These are phyloP conservation scores for Numida meleagris DNA, from an alignment of 2,113 vertebrate species.

Conservation along the genomic window DNA sequence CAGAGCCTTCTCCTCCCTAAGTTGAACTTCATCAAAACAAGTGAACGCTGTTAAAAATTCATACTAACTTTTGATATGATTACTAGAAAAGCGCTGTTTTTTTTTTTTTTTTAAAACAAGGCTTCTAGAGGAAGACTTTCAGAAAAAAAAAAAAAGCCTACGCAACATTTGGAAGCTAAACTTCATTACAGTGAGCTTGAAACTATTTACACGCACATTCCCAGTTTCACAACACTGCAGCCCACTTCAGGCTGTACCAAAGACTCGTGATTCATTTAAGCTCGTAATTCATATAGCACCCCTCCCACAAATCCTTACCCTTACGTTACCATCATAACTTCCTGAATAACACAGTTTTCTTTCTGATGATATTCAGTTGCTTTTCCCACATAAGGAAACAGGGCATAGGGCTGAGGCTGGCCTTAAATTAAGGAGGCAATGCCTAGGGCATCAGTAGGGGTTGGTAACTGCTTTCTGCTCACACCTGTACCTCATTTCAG, in stretches of 20 bases:
- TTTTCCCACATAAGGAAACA: not conserved
- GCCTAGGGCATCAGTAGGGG: not conserved
- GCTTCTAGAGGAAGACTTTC: not conserved
- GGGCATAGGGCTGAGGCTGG: fast-evolving
- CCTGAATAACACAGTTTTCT: fast-evolving
- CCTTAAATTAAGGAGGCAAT: not conserved
- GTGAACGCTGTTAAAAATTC: not conserved
- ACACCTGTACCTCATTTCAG: not conserved
- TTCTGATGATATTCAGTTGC: fast-evolving
- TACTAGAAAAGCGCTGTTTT: not conserved
- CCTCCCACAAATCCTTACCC: not conserved
- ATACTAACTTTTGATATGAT: not conserved
- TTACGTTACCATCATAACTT: not conserved
- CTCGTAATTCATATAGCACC: not conserved
- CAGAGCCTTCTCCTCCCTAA: not conserved
- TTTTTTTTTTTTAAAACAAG: not conserved
- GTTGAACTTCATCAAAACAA: not conserved
- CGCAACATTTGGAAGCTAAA: not conserved
- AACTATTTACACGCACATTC: not conserved
- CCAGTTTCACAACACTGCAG: not conserved
- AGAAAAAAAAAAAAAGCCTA: not conserved
- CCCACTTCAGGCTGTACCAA: not conserved
- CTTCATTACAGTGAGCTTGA: not conserved
- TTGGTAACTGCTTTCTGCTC: not conserved
- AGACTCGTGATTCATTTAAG: not conserved